Evolutionary conservation across 2,113 vertebrate species (phyloP).

Genomic region (Gavia stellata): DNA sequence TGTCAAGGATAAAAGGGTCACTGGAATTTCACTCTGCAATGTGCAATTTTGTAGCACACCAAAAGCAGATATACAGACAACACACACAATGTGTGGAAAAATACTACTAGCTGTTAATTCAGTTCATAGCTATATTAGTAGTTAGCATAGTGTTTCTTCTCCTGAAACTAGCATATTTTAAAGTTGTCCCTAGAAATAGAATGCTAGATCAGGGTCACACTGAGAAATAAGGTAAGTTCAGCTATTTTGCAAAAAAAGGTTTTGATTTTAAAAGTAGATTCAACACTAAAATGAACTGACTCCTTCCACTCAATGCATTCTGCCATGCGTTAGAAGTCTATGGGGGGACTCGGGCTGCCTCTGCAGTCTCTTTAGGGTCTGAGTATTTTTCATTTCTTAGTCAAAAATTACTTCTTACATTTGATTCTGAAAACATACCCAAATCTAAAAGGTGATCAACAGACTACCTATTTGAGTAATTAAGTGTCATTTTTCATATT

Average conservation of each 20-base stretch:
- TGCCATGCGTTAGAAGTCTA: not conserved
- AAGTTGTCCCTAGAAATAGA: not conserved
- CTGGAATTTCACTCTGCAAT: slow-evolving; percentile 1
- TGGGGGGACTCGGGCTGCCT: not conserved
- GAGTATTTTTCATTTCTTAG: not conserved
- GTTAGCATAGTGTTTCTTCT: not conserved
- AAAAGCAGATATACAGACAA: not conserved
- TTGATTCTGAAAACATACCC: not conserved
- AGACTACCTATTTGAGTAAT: not conserved
- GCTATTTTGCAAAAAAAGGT: not conserved
- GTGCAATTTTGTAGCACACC: not conserved
- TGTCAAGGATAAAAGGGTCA: slow-evolving; percentile 49
- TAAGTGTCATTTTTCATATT: not conserved
- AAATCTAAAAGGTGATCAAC: not conserved
- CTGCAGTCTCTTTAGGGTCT: not conserved
- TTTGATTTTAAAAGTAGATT: not conserved
- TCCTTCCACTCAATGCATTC: not conserved
- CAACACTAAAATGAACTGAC: not conserved
- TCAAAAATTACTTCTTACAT: not conserved
- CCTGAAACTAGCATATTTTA: not conserved
- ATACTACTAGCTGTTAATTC: not conserved
- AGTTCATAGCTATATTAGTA: not conserved
- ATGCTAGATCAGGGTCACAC: not conserved
- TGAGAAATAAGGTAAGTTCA: not conserved
- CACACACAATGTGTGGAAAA: not conserved